These are phyloP conservation scores for Leucopsar rothschildi DNA, from an alignment of 2,113 vertebrate species.

Conservation along the genomic window DNA sequence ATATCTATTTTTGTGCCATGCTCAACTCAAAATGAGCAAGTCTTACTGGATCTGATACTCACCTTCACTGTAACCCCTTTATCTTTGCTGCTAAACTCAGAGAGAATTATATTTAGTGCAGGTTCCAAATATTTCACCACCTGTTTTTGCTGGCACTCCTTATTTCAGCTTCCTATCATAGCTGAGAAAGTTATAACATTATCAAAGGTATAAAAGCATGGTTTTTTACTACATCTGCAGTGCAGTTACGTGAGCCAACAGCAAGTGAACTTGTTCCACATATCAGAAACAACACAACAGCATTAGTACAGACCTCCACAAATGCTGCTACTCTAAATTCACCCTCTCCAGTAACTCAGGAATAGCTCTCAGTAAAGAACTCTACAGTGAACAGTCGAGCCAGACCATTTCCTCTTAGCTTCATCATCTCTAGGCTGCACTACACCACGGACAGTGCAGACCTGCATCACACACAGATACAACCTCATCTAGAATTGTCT, in stretches of 20 bases:
- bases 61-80: neutral
- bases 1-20: neutral
- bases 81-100: neutral
- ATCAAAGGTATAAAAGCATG: neutral
- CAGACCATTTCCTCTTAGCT: neutral
- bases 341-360: neutral
- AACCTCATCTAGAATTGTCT: neutral
- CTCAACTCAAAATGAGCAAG: neutral
- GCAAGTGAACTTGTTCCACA: neutral
- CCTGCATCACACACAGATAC: neutral
- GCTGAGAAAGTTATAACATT: neutral
- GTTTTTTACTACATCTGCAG: neutral
- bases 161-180: neutral
- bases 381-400: neutral
- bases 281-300: neutral
- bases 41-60: neutral
- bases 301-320: neutral
- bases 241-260: neutral
- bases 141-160: neutral
- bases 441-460: neutral
- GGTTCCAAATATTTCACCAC: neutral
- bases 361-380: neutral
- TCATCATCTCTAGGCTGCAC: neutral
- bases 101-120: neutral
- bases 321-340: neutral